Evolutionary conservation across 1,140 invertebrate species (phyloP).

Genomic region (Laupala kohalensis): DNA sequence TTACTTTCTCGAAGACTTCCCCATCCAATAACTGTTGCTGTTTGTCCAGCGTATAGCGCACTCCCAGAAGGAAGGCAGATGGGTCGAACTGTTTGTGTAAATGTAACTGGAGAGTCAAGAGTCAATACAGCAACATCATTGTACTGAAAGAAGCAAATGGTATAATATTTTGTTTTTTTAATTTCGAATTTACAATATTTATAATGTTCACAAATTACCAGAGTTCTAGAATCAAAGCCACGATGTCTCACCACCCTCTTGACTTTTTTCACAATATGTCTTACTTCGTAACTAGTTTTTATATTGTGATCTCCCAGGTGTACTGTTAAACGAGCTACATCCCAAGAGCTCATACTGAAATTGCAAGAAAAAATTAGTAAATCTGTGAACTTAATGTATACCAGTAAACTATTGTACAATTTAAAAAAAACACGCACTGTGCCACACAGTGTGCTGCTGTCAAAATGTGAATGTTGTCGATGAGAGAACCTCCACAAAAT

Average conservation of each 20-base stretch:
- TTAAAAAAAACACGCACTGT: slow-evolving; percentile 44
- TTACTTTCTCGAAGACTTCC: slow-evolving; percentile 65
- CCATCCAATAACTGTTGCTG: slow-evolving; percentile 74
- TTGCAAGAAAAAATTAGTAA: background rate
- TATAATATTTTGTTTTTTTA: background rate
- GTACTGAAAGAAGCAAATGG: slow-evolving; percentile 42
- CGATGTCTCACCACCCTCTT: slow-evolving; percentile 70
- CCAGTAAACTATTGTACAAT: background rate
- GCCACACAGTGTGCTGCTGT: slow-evolving; percentile 86
- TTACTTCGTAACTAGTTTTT: slow-evolving; percentile 50
- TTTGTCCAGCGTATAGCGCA: slow-evolving; percentile 46
- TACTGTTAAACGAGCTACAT: slow-evolving; percentile 66
- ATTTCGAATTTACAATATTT: background rate
- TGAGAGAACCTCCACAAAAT: slow-evolving; percentile 81
- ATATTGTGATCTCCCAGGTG: slow-evolving; percentile 74
- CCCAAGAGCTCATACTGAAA: slow-evolving; percentile 73
- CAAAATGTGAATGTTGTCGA: slow-evolving; percentile 67
- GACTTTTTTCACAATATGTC: slow-evolving; percentile 60
- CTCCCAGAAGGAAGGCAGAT: slow-evolving; percentile 60
- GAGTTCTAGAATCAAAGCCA: slow-evolving; percentile 66
- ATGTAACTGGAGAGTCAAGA: slow-evolving; percentile 60
- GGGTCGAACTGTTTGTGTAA: slow-evolving; percentile 58
- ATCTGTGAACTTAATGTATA: too few species aligned
- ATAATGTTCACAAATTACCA: slow-evolving; percentile 37
- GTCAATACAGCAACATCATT: slow-evolving; percentile 79